Base-by-base conservation (phyloP, 2,888 invertebrate genomes). In the Dioctria linearis region DNA sequence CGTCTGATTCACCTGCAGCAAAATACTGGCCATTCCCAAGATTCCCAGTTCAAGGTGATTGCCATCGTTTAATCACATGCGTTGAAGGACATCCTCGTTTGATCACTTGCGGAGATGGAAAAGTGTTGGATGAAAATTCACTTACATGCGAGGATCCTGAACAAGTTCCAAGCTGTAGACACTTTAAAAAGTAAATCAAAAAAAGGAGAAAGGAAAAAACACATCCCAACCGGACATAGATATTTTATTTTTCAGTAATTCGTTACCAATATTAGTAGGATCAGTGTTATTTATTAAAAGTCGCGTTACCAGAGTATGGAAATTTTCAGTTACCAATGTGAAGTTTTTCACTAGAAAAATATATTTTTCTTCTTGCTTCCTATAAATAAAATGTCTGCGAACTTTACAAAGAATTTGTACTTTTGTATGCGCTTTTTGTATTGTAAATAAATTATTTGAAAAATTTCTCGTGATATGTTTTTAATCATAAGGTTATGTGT, bases 1-100 rank as follows among this genome's bases (percentile, higher is more conserved):
- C 95, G 49, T 92, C 95, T 4, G 92, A 94, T 87, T 93, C 94
- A 13, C 92, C 94, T 80, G 93, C 96, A 4, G 96, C 96, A 76
- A 95, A 94, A 87, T 97, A 96, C 91, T 95, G 96, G 94, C 97
- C 97, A 0, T 96, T 93, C 91, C 97, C 97, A 49, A 92, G 97
- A 84, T 97, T 96, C 90, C 92, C 96, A 3, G 95, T 96, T 9
- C 94, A 95, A 65, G 95, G 95, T 13, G 96, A 96, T 88, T 95
- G 96, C 87, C 94, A 94, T 87, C 93, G 94, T 81, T 91, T 97
- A 83, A 96, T 97, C 88, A 96, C 96, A 82, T 97, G 97, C 88
- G 97, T 97, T 61, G 95, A 96, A 85, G 95, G 96, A 42, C 93
- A 94, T 88, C 97, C 97, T 3, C 92, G 97, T 82, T 92, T 97